Percentiles rank a stretch among this genome's conserved stretches.
phyloP scores from a whole-genome alignment of 2,797 vertebrate species.

The Gouania willdenowi region DNA sequence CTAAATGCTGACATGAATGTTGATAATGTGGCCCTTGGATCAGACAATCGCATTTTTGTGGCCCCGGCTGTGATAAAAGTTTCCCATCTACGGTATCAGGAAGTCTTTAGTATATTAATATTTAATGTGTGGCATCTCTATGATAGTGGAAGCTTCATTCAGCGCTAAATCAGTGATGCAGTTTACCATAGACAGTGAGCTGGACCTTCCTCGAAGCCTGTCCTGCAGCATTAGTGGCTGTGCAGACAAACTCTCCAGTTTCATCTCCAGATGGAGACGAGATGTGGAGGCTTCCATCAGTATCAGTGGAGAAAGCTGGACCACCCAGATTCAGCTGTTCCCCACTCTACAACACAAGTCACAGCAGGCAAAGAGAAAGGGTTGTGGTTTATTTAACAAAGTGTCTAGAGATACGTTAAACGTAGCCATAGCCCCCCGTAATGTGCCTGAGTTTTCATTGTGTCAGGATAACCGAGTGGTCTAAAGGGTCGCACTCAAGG shows the following conservation, averaged over 20 bases:
- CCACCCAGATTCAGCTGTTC: constrained; percentile 77
- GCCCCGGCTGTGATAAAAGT: too few species aligned
- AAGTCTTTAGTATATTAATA: too few species aligned
- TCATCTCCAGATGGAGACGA: constrained; percentile 83
- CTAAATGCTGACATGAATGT: too few species aligned
- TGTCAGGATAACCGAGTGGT: too few species aligned
- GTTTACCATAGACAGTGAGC: constrained; percentile 92
- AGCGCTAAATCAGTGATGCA: background rate
- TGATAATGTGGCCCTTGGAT: too few species aligned
- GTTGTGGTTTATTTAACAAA: constrained; percentile 25
- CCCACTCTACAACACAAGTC: constrained; percentile 78
- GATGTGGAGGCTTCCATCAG: constrained; percentile 85
- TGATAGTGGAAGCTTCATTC: background rate
- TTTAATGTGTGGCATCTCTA: too few species aligned
- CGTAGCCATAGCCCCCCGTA: too few species aligned
- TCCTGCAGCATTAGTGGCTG: constrained; percentile 88
- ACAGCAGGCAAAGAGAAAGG: constrained; percentile 25
- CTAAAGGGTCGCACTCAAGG: too few species aligned
- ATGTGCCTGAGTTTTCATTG: too few species aligned
- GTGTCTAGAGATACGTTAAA: too few species aligned
- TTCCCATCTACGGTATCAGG: too few species aligned
- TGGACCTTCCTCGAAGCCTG: constrained; percentile 88
- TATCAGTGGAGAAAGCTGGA: constrained; percentile 74
- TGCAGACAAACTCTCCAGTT: constrained; percentile 89
- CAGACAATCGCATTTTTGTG: too few species aligned